Evolutionary conservation across 2,113 vertebrate species (phyloP), one percentile per base, ranked within the genome.

Genomic region (Cinclus mexicanus): DNA sequence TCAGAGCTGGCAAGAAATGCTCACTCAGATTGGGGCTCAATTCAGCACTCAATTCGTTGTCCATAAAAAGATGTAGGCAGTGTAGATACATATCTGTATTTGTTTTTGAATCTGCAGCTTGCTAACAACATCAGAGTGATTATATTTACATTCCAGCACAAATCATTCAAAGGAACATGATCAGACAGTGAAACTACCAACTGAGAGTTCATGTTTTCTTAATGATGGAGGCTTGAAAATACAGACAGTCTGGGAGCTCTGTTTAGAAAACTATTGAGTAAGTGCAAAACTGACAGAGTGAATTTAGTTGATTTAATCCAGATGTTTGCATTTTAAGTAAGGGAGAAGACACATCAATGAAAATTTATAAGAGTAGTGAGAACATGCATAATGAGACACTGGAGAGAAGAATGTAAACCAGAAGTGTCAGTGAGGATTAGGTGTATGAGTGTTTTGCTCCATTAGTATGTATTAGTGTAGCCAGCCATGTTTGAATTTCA

Each of bases 261-360:
- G 11, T 85, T 74, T 72, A 60, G 71, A 88, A 86, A 86, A 47
- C 17, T 90, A 14, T 53, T 70, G 90, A 74, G n/a, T 70, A 35
- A 57, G 41, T 71, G 71, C 56, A 83, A 86, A 86, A 94, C 60
- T 78, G 72, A 41, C 95, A 92, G 82, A 25, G 12, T 75, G 79
- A 83, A 71, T 95, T 96, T 65, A 78, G 64, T 90, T 96, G 85
- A 92, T 94, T 88, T 92, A 92, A 90, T 94, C 85, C 88, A 96
- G 93, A 94, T 95, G 90, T 92, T 93, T 88, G 83, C 83, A 92
- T 96, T 95, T 96, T 88, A 86, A 96, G 49, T 55, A 70, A 75
- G 76, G 44, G 47, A 93, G 72, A 93, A 92, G 71, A 26, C 52
- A 93, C 79, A 89, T 75, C 68, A 87, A 68, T 86, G 90, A 89